These are phyloP conservation scores for Yponomeuta cagnagella DNA, from an alignment of 2,888 invertebrate species.

Conservation along the genomic window DNA sequence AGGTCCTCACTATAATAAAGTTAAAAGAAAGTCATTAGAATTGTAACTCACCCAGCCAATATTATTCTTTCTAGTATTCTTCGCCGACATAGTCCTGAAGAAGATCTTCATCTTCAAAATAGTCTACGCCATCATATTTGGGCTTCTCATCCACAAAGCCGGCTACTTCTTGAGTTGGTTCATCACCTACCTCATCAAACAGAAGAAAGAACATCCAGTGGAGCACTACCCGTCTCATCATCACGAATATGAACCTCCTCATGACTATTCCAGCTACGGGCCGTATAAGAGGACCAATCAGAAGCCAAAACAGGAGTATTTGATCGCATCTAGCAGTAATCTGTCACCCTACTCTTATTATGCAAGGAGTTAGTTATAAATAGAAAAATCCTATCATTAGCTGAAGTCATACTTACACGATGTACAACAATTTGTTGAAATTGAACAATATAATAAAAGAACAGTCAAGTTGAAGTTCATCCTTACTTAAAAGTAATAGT, in stretches of 20 bases:
- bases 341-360: neutral
- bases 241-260: slow-evolving; percentile 32
- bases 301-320: neutral
- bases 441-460: too few species aligned
- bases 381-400: neutral
- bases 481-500: too few species aligned
- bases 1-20: too few species aligned
- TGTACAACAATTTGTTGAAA: too few species aligned
- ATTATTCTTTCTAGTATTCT: slow-evolving; percentile 46
- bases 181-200: slow-evolving; percentile 54
- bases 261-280: slow-evolving; percentile 14
- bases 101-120: slow-evolving; percentile 63
- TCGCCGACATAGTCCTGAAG: slow-evolving; percentile 59
- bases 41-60: too few species aligned
- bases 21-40: too few species aligned
- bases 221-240: slow-evolving; percentile 31
- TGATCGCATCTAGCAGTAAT: neutral
- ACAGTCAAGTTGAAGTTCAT: too few species aligned
- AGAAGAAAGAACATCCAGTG: slow-evolving; percentile 42
- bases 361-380: neutral
- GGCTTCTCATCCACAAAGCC: slow-evolving; percentile 61
- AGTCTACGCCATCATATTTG: slow-evolving; percentile 61
- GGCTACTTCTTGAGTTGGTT: slow-evolving; percentile 67
- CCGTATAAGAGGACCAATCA: slow-evolving; percentile 14
- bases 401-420: too few species aligned